Evolutionary conservation across 1,140 invertebrate genomes (phyloP), one percentile per base, ranked within the genome.

Genomic region (Drosophila trapezifrons): DNA sequence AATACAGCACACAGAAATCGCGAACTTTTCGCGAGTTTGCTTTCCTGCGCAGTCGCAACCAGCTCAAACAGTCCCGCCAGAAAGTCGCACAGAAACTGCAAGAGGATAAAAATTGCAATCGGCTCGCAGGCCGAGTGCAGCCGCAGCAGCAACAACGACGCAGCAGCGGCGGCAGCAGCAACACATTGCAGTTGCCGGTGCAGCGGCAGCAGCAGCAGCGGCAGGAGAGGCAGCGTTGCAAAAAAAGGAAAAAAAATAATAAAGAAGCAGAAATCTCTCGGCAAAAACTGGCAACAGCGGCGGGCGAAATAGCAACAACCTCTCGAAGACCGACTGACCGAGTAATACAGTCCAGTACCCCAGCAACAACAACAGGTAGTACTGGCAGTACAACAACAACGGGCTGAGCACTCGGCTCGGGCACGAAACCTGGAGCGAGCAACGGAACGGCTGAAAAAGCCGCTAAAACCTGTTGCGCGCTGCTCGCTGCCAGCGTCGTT

Each of bases 271-370:
- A 29, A 29, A 51, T 51, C 65, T 69, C 65, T 69, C 46, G 62
- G 55, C 78, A 80, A 79, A 80, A 81, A 82, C 80, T 78, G 67
- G 67, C 74, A 65, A 65, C 42, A 43, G 42, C 42, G 78, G 55
- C 64, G 67, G 76, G 76, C 76, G 79, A 87, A 86, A 86, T 90
- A 90, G 90, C 90, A 91, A 91, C 90, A 91, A 91, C 90, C 90
- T 91, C 90, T 91, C 90, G 78, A 91, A 91, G 90, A 91, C 90
- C 90, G 90, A 91, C 90, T 91, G 90, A 91, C 90, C 90, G 90
- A 91, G 90, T 91, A 91, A 91, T 91, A 91, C 90, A 91, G 90
- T 91, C 86, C 85, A 90, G 87, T 70, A 57, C 51, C 60, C 83
- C 49, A 79, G 43, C 78, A 80, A 56, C 78, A 62, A 54, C 57